These are phyloP conservation scores for Arrhopalites spinosus DNA, from an alignment of 2,888 invertebrate species.

Conservation along the genomic window DNA sequence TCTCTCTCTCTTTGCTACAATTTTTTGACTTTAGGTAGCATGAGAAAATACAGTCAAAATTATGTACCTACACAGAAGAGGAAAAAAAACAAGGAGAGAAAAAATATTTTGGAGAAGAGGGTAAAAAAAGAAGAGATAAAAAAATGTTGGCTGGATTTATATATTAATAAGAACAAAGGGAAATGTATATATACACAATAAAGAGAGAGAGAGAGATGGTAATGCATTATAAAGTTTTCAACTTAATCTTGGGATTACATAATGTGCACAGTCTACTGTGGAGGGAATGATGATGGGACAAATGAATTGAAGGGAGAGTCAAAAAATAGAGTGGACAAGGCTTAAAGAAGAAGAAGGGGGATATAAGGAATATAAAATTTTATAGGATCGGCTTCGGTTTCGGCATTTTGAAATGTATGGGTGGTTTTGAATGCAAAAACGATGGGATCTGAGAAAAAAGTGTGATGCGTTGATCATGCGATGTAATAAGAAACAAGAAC, in stretches of 20 bases:
- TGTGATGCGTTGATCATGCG: conserved; percentile 46
- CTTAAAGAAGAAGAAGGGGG: too few relatives aligned
- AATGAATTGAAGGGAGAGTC: conserved; percentile 8
- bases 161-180: background rate
- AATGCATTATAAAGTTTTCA: background rate
- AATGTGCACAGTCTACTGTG: background rate
- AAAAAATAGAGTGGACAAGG: conserved; percentile 12
- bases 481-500: conserved; percentile 37
- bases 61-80: background rate
- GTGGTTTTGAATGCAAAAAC: background rate
- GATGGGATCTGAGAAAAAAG: conserved; percentile 24
- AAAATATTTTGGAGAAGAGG: background rate
- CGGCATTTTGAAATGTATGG: background rate
- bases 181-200: background rate
- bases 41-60: conserved; percentile 22
- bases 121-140: background rate
- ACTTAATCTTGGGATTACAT: background rate
- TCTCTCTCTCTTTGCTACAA: background rate
- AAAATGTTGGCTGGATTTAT: background rate
- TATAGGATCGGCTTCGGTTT: conserved; percentile 2
- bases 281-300: background rate
- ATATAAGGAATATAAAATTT: too few relatives aligned
- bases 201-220: background rate
- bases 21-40: background rate
- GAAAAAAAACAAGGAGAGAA: background rate